Evolutionary conservation across 2,113 vertebrate genomes (phyloP), one percentile per base, ranked within the genome.

Genomic region (Diadophis punctatus): DNA sequence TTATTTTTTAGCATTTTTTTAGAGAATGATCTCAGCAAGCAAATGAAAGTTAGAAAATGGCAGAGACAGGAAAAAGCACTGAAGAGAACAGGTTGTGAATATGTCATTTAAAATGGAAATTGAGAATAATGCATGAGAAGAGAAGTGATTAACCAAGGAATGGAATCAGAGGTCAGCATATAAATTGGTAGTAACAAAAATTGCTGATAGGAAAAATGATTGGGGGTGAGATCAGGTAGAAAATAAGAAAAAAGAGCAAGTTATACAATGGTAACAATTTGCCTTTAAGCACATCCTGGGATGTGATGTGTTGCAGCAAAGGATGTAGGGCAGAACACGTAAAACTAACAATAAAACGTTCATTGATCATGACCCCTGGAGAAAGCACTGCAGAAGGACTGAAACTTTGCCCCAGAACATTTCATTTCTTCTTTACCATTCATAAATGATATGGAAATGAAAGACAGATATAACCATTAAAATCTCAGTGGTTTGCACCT

Each of bases 381-480:
- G 20, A 86, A 89, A 85, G 20, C 30, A 27, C 3, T 84, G 18
- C 1, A 8, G 6, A 48, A 51, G 7, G 1, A 85, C 2, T 86
- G 22, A 34, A 90, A 16, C 48, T 34, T 48, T 85, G 12, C 4
- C 23, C 43, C 74, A 34, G 51, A 30, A 48, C 22, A 27, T 87
- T 87, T 60, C n/a, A 51, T 51, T 63, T 55, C 10, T 89, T n/a
- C 11, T 89, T 27, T 12, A 68, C 27, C 39, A 89, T 43, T 90
- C 34, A 8, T 90, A 93, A 56, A 96, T 30, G 93, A 91, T 30
- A 89, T 10, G 89, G 55, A 91, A 9, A 92, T 94, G 93, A 96
- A 95, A 92, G 91, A n/a, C 22, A 95, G 93, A 94, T 93, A 49
- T 53, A 25, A 22, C 3, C 6, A 49, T 93, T 93, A 95, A 80